These are phyloP conservation scores for Drosophila falleni DNA, from an alignment of 2,888 invertebrate species.

Conservation along the genomic window DNA sequence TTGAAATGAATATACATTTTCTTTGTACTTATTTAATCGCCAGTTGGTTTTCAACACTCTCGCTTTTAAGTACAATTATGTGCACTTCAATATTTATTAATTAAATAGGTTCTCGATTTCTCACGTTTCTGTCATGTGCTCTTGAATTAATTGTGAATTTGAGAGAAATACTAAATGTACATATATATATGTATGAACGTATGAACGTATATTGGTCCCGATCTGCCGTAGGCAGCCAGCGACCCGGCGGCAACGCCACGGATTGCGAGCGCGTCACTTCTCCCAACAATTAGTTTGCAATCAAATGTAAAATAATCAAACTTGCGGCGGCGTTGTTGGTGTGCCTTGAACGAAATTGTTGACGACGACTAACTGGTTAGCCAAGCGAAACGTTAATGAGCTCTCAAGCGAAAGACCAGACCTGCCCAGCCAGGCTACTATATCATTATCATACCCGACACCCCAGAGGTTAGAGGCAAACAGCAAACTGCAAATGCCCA, in stretches of 20 bases:
- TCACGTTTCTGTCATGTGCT: not conserved
- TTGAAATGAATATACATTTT: constrained; percentile 15
- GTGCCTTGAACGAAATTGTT: constrained; percentile 60
- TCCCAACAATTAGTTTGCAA: constrained; percentile 50
- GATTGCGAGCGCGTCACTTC: constrained; percentile 54
- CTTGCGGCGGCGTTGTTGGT: constrained; percentile 63
- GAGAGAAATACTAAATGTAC: not conserved
- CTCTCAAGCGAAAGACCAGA: constrained; percentile 82
- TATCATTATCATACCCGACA: constrained; percentile 30
- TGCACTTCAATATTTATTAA: constrained; percentile 19
- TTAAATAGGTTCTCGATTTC: constrained; percentile 1
- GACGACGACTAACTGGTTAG: constrained; percentile 78
- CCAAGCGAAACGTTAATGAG: constrained; percentile 84
- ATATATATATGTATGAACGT: not conserved
- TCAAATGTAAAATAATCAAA: constrained; percentile 59
- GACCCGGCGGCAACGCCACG: constrained; percentile 74
- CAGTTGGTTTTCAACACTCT: constrained; percentile 11
- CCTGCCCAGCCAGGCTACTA: constrained; percentile 64
- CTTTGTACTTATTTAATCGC: constrained; percentile 27
- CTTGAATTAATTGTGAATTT: not conserved
- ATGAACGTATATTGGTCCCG: constrained; percentile 42
- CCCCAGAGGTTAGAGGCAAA: constrained; percentile 34
- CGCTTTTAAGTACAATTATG: not conserved
- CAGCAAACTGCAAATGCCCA: constrained; percentile 38
- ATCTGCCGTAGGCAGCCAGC: constrained; percentile 58